Evolutionary conservation across 2,797 vertebrate species (phyloP).

Genomic region (Botia almorhae): DNA sequence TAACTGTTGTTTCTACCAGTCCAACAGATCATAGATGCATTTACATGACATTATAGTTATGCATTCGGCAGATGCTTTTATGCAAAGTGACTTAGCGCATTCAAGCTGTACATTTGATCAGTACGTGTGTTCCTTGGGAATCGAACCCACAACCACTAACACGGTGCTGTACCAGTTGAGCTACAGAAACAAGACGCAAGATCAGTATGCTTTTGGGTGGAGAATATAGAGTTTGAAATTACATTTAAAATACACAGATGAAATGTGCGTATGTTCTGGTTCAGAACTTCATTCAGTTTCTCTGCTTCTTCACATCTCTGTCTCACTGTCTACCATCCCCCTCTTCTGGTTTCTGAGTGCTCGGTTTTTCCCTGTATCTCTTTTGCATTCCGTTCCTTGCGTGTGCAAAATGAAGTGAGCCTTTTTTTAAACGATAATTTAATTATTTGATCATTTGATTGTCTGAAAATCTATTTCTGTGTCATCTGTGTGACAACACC

Average conservation of each 20-base stretch:
- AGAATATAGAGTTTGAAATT: not conserved
- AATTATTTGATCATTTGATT: conserved; percentile 14
- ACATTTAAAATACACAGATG: not conserved
- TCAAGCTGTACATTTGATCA: too few relatives aligned
- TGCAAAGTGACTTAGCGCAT: too few relatives aligned
- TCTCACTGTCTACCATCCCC: conserved; percentile 26
- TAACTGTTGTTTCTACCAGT: not conserved
- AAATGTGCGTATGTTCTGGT: not conserved
- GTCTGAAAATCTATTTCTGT: conserved; percentile 32
- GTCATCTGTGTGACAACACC: conserved; percentile 32
- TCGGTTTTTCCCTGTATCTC: not conserved
- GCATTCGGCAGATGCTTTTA: too few relatives aligned
- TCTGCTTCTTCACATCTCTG: conserved; percentile 10
- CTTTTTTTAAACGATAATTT: conserved; percentile 16
- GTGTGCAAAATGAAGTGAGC: not conserved
- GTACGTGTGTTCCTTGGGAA: not conserved
- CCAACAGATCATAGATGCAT: not conserved
- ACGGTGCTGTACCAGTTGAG: too few relatives aligned
- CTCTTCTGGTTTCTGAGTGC: conserved; percentile 15
- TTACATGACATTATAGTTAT: too few relatives aligned
- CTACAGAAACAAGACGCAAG: too few relatives aligned
- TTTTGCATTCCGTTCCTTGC: conserved; percentile 4
- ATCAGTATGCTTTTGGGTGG: not conserved
- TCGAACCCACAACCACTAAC: too few relatives aligned
- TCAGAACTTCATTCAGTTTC: conserved; percentile 6